Conservation (phyloP, 2,888 invertebrate species). For the Cosmia pyralina region DNA sequence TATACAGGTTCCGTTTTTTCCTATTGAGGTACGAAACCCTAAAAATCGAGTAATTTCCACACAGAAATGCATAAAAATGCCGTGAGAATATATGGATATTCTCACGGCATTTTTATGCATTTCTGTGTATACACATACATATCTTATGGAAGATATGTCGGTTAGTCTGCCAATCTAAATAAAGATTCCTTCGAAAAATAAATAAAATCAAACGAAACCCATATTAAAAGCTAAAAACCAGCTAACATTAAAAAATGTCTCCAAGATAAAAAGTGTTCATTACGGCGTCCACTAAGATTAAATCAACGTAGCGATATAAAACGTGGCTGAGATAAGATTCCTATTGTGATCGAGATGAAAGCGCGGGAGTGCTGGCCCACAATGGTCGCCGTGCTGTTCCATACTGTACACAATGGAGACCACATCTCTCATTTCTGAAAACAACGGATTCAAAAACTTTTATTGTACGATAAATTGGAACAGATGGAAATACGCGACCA, state of each 20-base stretch:
- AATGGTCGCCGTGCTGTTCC: slow-evolving; percentile 56
- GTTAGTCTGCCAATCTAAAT: background rate
- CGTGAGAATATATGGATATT: no score
- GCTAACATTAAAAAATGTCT: slow-evolving; percentile 40
- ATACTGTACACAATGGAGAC: slow-evolving; percentile 80
- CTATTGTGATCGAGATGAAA: slow-evolving; percentile 83
- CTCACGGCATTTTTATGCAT: no score
- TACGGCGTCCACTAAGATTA: slow-evolving; percentile 71
- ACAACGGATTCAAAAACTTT: slow-evolving; percentile 85
- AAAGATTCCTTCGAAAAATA: background rate
- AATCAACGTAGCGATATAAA: slow-evolving; percentile 79
- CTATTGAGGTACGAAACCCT: no score
- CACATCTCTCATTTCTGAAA: slow-evolving; percentile 84
- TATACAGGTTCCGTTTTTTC: no score
- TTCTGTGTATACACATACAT: no score
- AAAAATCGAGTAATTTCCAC: background rate
- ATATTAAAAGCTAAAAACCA: slow-evolving; percentile 16
- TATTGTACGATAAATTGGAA: slow-evolving; percentile 86
- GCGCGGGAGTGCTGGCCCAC: slow-evolving; percentile 70
- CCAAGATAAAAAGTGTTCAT: slow-evolving; percentile 61
- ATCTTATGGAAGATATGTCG: no score
- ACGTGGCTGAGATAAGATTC: slow-evolving; percentile 82
- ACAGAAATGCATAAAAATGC: background rate
- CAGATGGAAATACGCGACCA: slow-evolving; percentile 79
- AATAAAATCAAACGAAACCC: background rate